Evolutionary conservation across 2,888 invertebrate species (phyloP).

Genomic region (Amphimallon solstitiale): DNA sequence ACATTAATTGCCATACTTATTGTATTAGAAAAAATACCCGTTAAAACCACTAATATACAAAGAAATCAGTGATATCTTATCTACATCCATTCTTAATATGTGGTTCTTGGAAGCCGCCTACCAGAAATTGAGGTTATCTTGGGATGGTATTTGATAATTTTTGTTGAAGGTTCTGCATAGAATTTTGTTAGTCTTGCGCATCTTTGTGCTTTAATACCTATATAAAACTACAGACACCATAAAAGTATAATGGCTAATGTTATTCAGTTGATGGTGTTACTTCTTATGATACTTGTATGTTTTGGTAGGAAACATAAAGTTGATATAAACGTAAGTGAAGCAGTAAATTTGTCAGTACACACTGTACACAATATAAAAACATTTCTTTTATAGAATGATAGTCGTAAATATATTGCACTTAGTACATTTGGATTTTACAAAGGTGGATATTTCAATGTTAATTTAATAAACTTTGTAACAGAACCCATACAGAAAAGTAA

Average conservation of each 20-base stretch:
- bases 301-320: constrained; percentile 68
- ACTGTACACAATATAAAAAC: constrained; percentile 6
- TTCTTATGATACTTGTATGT: constrained; percentile 35
- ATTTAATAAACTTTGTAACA: constrained; percentile 78
- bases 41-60: no score
- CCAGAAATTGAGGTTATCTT: no score
- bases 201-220: no score
- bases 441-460: constrained; percentile 82
- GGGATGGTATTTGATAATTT: no score
- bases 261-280: constrained; percentile 13
- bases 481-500: constrained; percentile 69
- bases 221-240: no score
- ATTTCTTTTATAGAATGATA: constrained; percentile 74
- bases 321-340: constrained; percentile 67
- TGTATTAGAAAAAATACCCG: no score
- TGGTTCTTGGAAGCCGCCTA: no score
- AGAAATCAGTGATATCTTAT: no score
- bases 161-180: no score
- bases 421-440: constrained; percentile 91
- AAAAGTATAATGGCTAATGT: constrained; percentile 2
- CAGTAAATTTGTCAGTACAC: constrained; percentile 24
- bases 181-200: no score
- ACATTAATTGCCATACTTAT: no score
- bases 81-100: no score
- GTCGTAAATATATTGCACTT: constrained; percentile 81